These are phyloP conservation scores for Lepus americanus DNA, from an alignment of 2,113 vertebrate species.

Conservation along the genomic window DNA sequence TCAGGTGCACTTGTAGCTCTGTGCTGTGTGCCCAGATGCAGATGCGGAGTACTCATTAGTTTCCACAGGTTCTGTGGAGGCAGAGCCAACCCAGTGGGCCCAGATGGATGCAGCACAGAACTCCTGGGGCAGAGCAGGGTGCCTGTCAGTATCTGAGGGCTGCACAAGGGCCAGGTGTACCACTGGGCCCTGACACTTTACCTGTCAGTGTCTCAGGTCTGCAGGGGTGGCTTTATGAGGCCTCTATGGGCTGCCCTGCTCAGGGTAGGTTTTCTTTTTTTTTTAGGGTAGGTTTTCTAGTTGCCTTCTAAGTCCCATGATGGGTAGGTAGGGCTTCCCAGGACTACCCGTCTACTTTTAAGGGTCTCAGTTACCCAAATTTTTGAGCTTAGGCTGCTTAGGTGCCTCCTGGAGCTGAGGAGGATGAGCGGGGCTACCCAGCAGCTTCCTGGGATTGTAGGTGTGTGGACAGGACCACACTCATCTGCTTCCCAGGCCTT, in stretches of 20 bases:
- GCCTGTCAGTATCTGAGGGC: neutral
- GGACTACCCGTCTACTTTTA: too few relatives aligned
- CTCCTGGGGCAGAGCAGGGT: too few relatives aligned
- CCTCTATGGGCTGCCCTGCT: neutral
- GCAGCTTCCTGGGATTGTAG: neutral
- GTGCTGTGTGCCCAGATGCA: neutral
- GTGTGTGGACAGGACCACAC: too few relatives aligned
- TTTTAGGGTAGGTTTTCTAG: neutral
- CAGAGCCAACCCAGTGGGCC: neutral
- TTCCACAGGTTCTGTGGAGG: neutral
- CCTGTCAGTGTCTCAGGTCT: neutral
- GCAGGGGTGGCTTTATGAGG: neutral
- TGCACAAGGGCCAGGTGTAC: neutral
- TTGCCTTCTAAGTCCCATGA: too few relatives aligned
- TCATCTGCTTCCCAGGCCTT: neutral
- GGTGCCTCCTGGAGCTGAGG: too few relatives aligned
- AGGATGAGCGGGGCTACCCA: too few relatives aligned
- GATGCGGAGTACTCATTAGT: neutral
- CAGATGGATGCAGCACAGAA: neutral
- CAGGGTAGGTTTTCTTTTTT: neutral
- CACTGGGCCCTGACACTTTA: too few relatives aligned
- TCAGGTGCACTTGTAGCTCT: neutral
- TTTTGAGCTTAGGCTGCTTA: too few relatives aligned
- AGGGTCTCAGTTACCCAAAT: too few relatives aligned
- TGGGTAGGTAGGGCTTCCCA: too few relatives aligned